Conservation (phyloP, 2,888 invertebrate genomes). For the Eupithecia centaureata region DNA sequence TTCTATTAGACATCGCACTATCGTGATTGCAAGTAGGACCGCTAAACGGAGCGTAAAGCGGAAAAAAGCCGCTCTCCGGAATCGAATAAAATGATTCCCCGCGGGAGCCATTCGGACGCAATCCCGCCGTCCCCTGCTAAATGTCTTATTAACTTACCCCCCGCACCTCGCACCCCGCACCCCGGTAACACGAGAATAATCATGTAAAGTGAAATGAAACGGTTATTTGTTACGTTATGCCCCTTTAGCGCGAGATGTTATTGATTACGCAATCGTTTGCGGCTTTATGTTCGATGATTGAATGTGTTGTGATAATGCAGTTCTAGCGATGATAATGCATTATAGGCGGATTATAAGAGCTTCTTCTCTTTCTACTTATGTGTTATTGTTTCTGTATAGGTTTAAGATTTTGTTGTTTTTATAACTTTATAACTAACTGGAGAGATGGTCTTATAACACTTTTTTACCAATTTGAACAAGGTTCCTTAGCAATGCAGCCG, state of each 20-base stretch:
- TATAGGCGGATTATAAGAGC: background rate
- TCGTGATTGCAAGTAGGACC: constrained; percentile 71
- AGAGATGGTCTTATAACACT: no score
- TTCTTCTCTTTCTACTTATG: background rate
- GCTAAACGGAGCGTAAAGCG: constrained; percentile 82
- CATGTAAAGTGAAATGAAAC: constrained; percentile 85
- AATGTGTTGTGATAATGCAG: constrained; percentile 33
- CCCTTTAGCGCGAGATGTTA: constrained; percentile 74
- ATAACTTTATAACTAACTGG: background rate
- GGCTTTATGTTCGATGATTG: constrained; percentile 52
- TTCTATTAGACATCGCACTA: constrained; percentile 55
- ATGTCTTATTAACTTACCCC: constrained; percentile 83
- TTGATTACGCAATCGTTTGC: constrained; percentile 71
- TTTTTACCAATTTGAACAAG: constrained; percentile 7
- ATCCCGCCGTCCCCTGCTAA: constrained; percentile 84
- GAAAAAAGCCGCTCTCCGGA: constrained; percentile 84
- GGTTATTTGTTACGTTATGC: constrained; percentile 83
- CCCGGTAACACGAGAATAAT: constrained; percentile 79
- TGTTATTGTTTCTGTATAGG: background rate
- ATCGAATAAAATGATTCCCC: constrained; percentile 90
- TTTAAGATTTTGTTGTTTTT: background rate
- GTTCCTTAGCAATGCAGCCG: constrained; percentile 9
- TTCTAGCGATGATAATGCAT: background rate
- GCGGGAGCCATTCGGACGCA: constrained; percentile 88
- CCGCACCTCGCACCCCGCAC: constrained; percentile 61